Conservation (phyloP, 2,113 vertebrate genomes). For the Tychaedon coryphoeus region DNA sequence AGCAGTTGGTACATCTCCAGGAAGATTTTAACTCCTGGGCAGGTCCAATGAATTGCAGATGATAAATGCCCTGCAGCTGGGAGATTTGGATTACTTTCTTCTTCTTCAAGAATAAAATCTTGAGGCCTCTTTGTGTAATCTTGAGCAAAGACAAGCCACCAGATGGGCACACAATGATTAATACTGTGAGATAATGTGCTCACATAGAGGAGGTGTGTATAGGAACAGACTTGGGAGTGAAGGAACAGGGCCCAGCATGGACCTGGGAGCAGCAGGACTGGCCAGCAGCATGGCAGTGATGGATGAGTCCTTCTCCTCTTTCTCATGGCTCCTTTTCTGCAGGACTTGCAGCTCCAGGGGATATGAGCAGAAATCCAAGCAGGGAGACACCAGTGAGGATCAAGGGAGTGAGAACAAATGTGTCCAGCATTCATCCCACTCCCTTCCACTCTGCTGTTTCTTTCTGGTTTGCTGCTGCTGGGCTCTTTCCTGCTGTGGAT, state of each 20-base stretch:
- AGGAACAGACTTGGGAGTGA: not conserved
- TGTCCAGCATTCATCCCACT: not conserved
- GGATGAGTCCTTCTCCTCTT: not conserved
- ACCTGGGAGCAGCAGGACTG: not conserved
- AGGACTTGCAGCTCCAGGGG: not conserved
- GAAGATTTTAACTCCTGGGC: not conserved
- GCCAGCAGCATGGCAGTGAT: not conserved
- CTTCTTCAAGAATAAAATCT: not conserved
- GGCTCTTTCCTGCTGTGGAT: not conserved
- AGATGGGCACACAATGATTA: not conserved
- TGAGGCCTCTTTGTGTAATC: not conserved
- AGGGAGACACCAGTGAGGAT: not conserved
- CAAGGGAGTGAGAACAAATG: not conserved
- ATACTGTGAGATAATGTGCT: not conserved
- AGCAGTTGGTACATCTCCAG: not conserved
- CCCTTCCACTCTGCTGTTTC: not conserved
- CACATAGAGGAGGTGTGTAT: not conserved
- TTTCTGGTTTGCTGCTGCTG: not conserved
- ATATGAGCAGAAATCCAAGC: not conserved
- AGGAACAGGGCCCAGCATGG: not conserved
- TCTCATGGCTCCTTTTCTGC: not conserved
- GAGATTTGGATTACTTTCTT: not conserved
- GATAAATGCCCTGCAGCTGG: not conserved
- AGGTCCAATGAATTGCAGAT: not conserved
- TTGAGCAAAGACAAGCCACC: not conserved